Base-by-base conservation (phyloP, 2,797 vertebrate species). In the Melanotaenia pygmaea region DNA sequence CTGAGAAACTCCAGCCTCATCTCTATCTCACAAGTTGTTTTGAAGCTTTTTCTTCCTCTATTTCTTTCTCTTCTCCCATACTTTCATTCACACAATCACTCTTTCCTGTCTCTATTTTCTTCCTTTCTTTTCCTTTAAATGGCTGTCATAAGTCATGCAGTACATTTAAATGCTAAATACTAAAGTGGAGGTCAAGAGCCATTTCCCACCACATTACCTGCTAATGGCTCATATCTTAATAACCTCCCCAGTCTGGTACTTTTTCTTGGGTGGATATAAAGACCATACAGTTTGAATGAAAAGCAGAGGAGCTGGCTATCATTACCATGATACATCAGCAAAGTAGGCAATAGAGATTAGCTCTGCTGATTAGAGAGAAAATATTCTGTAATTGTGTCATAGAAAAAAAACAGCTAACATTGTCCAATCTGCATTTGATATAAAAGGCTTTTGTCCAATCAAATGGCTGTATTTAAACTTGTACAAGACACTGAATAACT, bases 171-270 rank as follows among this genome's bases (percentile, higher is more conserved):
- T 91, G 89, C 93, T 89, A 90, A 91, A 92, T 89, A 91, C 92
- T 88, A 83, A 92, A 89, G 90, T 85, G 74, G 91, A 86, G 89
- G 92, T 92, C 90, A 92, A 86, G 86, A 92, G 83, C 85, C 87
- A 91, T 94, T 94, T 91, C 84, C 89, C 76, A 80, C 51, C 88
- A 87, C 86, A 91, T 93, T 93, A 94, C 86, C 73, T 53, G 70
- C 87, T 92, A 94, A 94, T 92, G 88, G 90, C 80, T 93, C 90
- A 91, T 89, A 91, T 91, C 91, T 89, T 93, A 92, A 93, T 93
- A 90, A 91, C 88, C 28, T 30, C 80, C 77, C 84, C 79, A 76
- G 79, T 85, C 88, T 89, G 89, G 71, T 88, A n/a, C 76, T 72
- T 76, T 72, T 72, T 83, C 84, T 86, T 51, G 67, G 89, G 82